These are phyloP conservation scores for Myripristis jacobus DNA, from an alignment of 2,797 vertebrate genomes.

Conservation along the genomic window DNA sequence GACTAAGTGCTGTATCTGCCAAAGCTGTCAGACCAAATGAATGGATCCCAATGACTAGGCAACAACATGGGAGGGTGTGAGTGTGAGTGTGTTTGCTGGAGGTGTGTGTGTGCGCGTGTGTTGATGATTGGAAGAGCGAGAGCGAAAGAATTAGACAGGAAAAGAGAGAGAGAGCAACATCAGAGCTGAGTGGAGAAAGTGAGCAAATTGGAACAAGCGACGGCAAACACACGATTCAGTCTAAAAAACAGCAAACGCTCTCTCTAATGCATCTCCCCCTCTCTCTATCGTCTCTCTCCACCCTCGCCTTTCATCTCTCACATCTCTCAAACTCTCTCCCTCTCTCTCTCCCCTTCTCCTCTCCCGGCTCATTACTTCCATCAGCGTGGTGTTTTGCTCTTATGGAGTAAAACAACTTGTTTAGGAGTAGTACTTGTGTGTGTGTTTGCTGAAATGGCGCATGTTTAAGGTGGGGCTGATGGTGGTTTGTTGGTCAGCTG, in stretches of 20 bases:
- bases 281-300: constrained; percentile 1
- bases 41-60: constrained; percentile 64
- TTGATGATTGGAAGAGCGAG: background rate
- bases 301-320: constrained; percentile 45
- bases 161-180: background rate
- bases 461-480: background rate
- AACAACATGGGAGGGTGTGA: constrained; percentile 38
- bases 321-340: constrained; percentile 37
- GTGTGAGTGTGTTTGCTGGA: background rate
- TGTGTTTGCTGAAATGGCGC: constrained; percentile 19
- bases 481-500: background rate
- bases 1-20: constrained; percentile 69
- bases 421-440: constrained; percentile 22
- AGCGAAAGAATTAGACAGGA: constrained; percentile 10
- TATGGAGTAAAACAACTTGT: constrained; percentile 43
- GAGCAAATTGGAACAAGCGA: background rate
- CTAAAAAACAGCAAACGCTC: constrained; percentile 35
- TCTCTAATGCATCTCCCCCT: constrained; percentile 29
- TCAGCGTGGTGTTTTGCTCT: constrained; percentile 37
- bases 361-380: constrained; percentile 49
- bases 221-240: constrained; percentile 31
- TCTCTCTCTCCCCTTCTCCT: background rate
- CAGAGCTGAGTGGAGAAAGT: constrained; percentile 1
- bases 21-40: constrained; percentile 71
- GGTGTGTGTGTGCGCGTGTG: constrained; percentile 7